Evolutionary conservation across 2,797 vertebrate species (phyloP).

Genomic region (Anableps anableps): DNA sequence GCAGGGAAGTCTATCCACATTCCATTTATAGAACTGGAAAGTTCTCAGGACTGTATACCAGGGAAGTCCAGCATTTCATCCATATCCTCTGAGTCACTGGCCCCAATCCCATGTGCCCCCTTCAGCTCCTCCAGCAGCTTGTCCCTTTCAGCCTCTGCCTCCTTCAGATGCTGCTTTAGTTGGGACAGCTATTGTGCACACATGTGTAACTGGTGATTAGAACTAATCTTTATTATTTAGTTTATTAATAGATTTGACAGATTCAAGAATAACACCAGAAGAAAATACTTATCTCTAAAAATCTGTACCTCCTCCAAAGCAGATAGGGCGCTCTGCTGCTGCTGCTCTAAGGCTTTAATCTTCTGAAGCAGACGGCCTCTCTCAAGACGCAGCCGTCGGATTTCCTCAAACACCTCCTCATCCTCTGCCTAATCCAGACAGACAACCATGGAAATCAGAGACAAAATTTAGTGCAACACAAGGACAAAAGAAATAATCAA

Average conservation of each 20-base stretch:
- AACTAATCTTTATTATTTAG: background rate
- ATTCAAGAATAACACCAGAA: background rate
- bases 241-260: background rate
- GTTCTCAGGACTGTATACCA: conserved; percentile 74
- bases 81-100: conserved; percentile 88
- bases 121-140: conserved; percentile 85
- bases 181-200: conserved; percentile 75
- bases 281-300: background rate
- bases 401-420: conserved; percentile 92
- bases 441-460: background rate
- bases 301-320: conserved; percentile 72
- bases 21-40: background rate
- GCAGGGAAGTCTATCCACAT: background rate
- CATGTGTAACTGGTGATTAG: background rate
- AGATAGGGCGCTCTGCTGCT: conserved; percentile 81
- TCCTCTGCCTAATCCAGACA: conserved; percentile 80
- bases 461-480: background rate
- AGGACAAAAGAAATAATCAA: background rate
- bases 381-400: conserved; percentile 89
- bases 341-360: conserved; percentile 90
- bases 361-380: conserved; percentile 91
- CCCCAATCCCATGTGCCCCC: conserved; percentile 29
- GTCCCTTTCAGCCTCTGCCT: conserved; percentile 86
- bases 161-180: conserved; percentile 80
- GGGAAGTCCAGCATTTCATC: conserved; percentile 88